Conservation (phyloP, 2,888 invertebrate species). For the Troides helena region DNA sequence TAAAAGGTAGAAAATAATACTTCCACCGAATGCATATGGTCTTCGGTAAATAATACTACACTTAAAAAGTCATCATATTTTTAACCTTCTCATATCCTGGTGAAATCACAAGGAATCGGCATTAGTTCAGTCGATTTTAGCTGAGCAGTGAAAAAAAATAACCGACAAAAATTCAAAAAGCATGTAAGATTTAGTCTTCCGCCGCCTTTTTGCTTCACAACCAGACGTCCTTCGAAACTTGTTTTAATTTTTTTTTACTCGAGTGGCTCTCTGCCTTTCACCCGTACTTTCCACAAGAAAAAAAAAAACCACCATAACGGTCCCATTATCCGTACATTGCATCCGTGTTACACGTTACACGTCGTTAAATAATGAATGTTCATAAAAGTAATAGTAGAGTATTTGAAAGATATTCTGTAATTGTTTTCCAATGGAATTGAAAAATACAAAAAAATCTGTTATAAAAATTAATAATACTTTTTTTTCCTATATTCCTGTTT, state of each 20-base stretch:
- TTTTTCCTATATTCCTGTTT: no score
- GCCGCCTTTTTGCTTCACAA: conserved; percentile 53
- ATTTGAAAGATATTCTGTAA: neutral
- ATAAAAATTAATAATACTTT: no score
- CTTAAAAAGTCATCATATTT: no score
- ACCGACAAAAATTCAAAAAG: conserved; percentile 3
- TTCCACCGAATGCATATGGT: no score
- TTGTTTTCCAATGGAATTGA: no score
- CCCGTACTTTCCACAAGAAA: conserved; percentile 47
- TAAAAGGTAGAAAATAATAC: no score
- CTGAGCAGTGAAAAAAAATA: neutral
- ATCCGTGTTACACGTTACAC: conserved; percentile 5
- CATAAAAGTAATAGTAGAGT: neutral
- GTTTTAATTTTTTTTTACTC: conserved; percentile 45
- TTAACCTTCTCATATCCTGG: no score
- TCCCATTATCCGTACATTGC: conserved; percentile 11
- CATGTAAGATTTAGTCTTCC: conserved; percentile 6
- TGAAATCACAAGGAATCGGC: no score
- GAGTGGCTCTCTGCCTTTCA: conserved; percentile 50
- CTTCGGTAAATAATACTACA: no score
- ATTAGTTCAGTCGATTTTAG: no score
- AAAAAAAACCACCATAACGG: conserved; percentile 39
- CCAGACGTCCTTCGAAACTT: conserved; percentile 55
- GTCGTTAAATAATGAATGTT: neutral
- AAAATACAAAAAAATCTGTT: no score